phyloP scores from a whole-genome alignment of 2,888 invertebrate species.

The Lithophane semibrunnea region DNA sequence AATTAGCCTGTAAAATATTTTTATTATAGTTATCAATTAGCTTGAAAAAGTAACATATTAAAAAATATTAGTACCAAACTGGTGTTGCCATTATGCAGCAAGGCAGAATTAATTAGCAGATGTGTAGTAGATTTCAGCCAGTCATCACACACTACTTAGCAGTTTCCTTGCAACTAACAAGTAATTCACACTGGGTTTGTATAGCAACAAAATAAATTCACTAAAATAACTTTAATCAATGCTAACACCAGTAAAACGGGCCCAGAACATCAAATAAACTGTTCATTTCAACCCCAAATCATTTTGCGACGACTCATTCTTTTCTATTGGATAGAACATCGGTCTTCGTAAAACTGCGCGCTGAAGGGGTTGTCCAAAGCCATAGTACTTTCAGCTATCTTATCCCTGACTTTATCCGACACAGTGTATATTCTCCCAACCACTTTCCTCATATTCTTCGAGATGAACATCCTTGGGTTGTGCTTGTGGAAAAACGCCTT shows the following conservation, averaged over 20 bases:
- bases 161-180: neutral
- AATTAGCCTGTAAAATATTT: constrained; percentile 14
- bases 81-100: neutral
- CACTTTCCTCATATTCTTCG: constrained; percentile 74
- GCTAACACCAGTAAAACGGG: neutral
- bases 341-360: constrained; percentile 82
- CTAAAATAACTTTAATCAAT: neutral
- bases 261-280: neutral
- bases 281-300: constrained; percentile 25
- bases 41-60: constrained; percentile 2
- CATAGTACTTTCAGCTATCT: constrained; percentile 80
- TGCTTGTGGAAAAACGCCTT: constrained; percentile 80
- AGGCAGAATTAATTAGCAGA: neutral
- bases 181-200: neutral
- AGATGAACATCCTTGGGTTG: constrained; percentile 73
- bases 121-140: neutral
- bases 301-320: constrained; percentile 29
- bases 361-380: constrained; percentile 81
- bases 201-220: constrained; percentile 21
- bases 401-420: constrained; percentile 81
- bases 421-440: constrained; percentile 80
- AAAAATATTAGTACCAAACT: neutral
- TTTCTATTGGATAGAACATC: constrained; percentile 77
- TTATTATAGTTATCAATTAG: constrained; percentile 22
- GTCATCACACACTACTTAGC: neutral